Percentiles rank a stretch among this genome's conserved stretches.
phyloP scores from a whole-genome alignment of 2,797 vertebrate species.

The Leptoclinus maculatus region DNA sequence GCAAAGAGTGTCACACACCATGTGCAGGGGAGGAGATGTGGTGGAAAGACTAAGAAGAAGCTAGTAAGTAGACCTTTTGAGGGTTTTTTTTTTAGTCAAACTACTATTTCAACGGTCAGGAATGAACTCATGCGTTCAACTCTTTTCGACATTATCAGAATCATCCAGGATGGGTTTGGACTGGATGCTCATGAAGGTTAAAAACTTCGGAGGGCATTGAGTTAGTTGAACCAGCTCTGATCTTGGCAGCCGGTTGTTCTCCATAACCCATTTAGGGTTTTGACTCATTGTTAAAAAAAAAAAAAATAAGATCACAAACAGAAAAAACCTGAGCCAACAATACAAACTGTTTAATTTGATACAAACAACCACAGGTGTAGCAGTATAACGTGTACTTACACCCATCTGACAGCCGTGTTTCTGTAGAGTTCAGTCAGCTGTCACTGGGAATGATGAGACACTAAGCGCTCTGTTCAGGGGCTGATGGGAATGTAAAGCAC shows the following conservation, averaged over 20 bases:
- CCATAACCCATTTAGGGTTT: background rate
- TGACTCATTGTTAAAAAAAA: background rate
- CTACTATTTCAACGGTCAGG: no score
- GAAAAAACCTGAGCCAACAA: background rate
- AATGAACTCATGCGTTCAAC: no score
- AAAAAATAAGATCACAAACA: background rate
- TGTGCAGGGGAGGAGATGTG: no score
- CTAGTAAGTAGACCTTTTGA: no score
- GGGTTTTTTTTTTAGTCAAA: no score
- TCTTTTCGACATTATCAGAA: no score
- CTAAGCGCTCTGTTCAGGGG: background rate
- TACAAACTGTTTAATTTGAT: constrained; percentile 52
- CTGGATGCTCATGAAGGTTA: no score
- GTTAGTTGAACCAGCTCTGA: no score
- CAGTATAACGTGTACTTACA: constrained; percentile 2
- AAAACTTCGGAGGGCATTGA: no score
- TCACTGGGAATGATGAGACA: constrained; percentile 26
- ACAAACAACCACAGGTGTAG: constrained; percentile 41
- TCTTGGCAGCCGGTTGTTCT: background rate
- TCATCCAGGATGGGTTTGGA: no score
- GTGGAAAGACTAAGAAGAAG: no score
- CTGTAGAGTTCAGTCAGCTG: constrained; percentile 8
- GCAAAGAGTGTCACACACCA: background rate
- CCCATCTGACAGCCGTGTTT: background rate
- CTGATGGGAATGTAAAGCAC: constrained; percentile 46